phyloP scores from a whole-genome alignment of 2,888 invertebrate genomes.

The Stenolophus ochropezus region DNA sequence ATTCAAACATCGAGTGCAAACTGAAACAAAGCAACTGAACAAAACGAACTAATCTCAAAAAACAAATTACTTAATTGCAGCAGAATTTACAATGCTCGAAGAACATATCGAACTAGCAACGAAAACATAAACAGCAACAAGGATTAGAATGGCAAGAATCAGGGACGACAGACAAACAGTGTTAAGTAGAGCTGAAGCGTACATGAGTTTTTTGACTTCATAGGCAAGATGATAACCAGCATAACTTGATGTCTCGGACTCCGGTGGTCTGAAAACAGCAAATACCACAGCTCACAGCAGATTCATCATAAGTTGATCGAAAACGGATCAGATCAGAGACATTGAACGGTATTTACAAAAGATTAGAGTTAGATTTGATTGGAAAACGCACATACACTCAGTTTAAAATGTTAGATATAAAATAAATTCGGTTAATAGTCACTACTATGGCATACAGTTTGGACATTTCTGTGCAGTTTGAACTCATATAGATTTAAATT shows the following conservation, averaged over 20 bases:
- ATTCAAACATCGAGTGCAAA: conserved; percentile 26
- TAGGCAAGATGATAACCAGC: conserved; percentile 99
- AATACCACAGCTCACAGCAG: conserved; percentile 72
- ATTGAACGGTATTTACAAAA: conserved; percentile 48
- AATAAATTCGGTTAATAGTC: conserved; percentile 29
- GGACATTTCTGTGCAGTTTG: conserved; percentile 33
- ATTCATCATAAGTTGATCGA: conserved; percentile 64
- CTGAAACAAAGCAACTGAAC: conserved; percentile 15
- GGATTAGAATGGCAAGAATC: conserved; percentile 54
- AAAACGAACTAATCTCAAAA: conserved; percentile 29
- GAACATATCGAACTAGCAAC: conserved; percentile 61
- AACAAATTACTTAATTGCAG: conserved; percentile 41
- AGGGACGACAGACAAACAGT: conserved; percentile 69
- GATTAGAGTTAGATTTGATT: conserved; percentile 9
- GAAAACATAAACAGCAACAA: conserved; percentile 37
- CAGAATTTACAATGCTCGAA: conserved; percentile 37
- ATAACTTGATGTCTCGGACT: conserved; percentile 94
- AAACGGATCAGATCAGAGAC: conserved; percentile 32
- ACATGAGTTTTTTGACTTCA: conserved; percentile 99
- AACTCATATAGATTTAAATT: conserved; percentile 42
- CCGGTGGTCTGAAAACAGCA: conserved; percentile 90
- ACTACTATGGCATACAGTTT: conserved; percentile 40
- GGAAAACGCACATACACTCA: conserved; percentile 53
- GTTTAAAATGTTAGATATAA: conserved; percentile 25
- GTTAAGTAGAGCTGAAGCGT: conserved; percentile 80